Evolutionary conservation across 2,888 invertebrate species (phyloP), one percentile per base, ranked within the genome.

Genomic region (Odontocolon sp.): DNA sequence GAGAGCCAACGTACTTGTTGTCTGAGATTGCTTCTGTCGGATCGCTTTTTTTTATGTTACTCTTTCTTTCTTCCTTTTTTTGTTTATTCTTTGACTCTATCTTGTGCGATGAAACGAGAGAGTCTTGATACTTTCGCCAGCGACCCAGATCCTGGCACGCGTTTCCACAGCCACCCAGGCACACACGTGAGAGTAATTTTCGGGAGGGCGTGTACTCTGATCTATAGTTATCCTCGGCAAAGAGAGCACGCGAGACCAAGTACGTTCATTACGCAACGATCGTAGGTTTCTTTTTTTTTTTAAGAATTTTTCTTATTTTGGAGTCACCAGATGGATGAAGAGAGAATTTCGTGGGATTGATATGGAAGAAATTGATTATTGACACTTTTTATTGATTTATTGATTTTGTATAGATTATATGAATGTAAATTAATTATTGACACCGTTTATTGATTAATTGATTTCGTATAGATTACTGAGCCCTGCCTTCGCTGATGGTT

Each of bases 401-500:
- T 36, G n/a, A 45, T 57, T 77, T 59, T 66, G 79, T 82, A 3
- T 86, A 95, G 95, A 88, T 90, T 95, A 80, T n/a, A n/a, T n/a
- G n/a, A n/a, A n/a, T n/a, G n/a, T n/a, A n/a, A n/a, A n/a, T n/a
- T n/a, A n/a, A n/a, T n/a, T n/a, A n/a, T n/a, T 11, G 28, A 3
- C 8, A n/a, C 4, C 3, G 11, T 23, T 18, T 16, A 1, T 26
- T 57, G 56, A 6, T 14, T 18, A 3, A 8, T 56, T 36, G n/a
- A 45, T 57, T 77, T 59, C 64, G 79, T 82, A 3, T 86, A 95
- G 95, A 88, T 90, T 95, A 80, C 92, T 96, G 83, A 95, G 95
- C 0, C 97, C 97, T 0, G 93, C 96, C 0, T 97, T 95, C 89
- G 92, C 96, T 21, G 97, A 97, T 87, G 96, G 96, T 9, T 95